Conservation (phyloP, 1,140 invertebrate species). For the Argopecten irradians region DNA sequence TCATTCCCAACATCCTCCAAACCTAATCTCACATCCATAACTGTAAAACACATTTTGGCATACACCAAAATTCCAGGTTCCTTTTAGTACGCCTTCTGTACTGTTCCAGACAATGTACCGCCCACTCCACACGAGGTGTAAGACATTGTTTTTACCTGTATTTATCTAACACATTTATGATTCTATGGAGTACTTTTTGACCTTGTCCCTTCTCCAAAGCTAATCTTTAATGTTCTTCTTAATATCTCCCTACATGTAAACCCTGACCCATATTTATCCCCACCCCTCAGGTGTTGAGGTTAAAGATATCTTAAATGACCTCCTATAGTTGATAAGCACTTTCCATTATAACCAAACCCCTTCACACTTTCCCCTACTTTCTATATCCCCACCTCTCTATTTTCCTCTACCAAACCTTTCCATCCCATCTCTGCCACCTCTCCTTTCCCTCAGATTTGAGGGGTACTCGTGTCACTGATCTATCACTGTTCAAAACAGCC, state of each 20-base stretch:
- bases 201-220: not conserved
- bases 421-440: too few relatives aligned
- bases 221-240: too few relatives aligned
- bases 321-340: too few relatives aligned
- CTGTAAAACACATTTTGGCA: not conserved
- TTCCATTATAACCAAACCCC: not conserved
- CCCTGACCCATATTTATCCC: too few relatives aligned
- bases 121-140: not conserved
- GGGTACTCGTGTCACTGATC: too few relatives aligned
- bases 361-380: slow-evolving; percentile 26
- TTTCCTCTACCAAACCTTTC: not conserved
- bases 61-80: not conserved
- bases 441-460: too few relatives aligned
- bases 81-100: not conserved
- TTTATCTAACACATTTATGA: too few relatives aligned
- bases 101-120: not conserved
- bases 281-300: too few relatives aligned
- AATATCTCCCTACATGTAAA: too few relatives aligned
- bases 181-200: not conserved
- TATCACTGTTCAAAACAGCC: too few relatives aligned
- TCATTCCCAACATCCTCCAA: not conserved
- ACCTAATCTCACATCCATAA: not conserved
- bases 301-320: too few relatives aligned
- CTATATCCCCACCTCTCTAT: slow-evolving; percentile 36
- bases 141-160: not conserved